Base-by-base conservation (phyloP, 2,113 vertebrate species). In the Plectropomus leopardus region DNA sequence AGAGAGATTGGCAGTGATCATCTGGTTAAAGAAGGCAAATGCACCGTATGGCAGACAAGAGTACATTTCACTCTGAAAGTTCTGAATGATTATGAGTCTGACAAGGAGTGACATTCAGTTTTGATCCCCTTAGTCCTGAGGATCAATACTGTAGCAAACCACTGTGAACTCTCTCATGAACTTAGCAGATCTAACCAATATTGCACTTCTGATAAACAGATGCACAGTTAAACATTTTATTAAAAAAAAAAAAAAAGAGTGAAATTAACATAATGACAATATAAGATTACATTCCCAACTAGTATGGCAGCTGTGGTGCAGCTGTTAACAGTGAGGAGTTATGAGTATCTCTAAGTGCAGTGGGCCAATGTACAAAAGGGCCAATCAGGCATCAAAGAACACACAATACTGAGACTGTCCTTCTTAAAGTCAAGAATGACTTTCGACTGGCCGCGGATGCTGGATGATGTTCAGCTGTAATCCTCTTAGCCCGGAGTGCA, bases 401-500 rank as follows among this genome's bases (percentile, higher is more conserved):
- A 66, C 77, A 84, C 64, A 79, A 84, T 67, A 57, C 72, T 76
- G 58, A 86, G 59, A 70, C 48, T 63, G 87, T 88, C 85, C 82
- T 87, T 86, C 90, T 87, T 84, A 82, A 88, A 86, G 83, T 80
- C 63, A 63, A 80, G 83, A 88, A 82, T 57, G 77, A 83, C 85
- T 90, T 81, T 88, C 15, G 66, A 76, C 66, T 61, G 74, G 68
- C 87, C 1, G n/a, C 14, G 57, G 86, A 83, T 53, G 16, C 59
- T 74, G 65, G 80, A 72, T 82, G 81, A 89, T 80, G 79, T 80
- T 88, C 63, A 32, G 79, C 64, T 68, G 60, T 92, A 90, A 92
- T 92, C 87, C 82, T 77, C 88, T 91, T 86, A 90, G 85, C 85
- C 68, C 44, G 3, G 54, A 90, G 87, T 65, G 81, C 87, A 86